Evolutionary conservation across 1,140 invertebrate species (phyloP), one percentile per base, ranked within the genome.

Genomic region (Polyergus mexicanus): DNA sequence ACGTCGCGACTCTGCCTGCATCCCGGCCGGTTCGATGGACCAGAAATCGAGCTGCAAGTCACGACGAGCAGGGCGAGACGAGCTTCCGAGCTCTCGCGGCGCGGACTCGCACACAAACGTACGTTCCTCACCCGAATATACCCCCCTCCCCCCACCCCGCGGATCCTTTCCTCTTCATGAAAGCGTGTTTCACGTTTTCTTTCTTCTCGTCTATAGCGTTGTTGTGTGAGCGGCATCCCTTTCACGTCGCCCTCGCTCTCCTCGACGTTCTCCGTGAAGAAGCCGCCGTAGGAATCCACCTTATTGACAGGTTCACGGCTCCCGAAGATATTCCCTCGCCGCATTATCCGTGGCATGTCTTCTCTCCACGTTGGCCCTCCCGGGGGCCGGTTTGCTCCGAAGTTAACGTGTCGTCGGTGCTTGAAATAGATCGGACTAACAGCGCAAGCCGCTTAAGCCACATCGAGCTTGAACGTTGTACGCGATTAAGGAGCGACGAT

Each of bases 281-380:
- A 89, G 86, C 88, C 41, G 81, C 87, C 85, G 13, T 28, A 51
- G 89, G 91, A 92, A 92, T 93, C 81, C 86, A 89, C 86, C 86
- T 92, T 93, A 92, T 91, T 92, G 93, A 94, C 92, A 93, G 91
- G 80, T 87, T 92, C 87, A 86, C 77, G 84, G 92, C 92, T 94
- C 88, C 92, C 86, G 92, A 92, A 88, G 91, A 92, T 89, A 66
- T 83, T 89, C 90, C 68, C 80, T 83, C 69, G 69, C 72, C 85
- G 47, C 35, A 54, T 85, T 91, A 90, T 90, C 71, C 88, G 62
- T 51, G 58, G 66, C 88, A 85, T 84, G 84, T 90, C 71, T 66
- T 87, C 81, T 80, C 62, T 32, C 65, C 47, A 19, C 47, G 3
- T 58, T 60, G 38, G 41, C 8, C 28, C 41, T 3, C 38, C 38